Evolutionary conservation across 2,888 invertebrate genomes (phyloP).

Genomic region (Ophraella communa): DNA sequence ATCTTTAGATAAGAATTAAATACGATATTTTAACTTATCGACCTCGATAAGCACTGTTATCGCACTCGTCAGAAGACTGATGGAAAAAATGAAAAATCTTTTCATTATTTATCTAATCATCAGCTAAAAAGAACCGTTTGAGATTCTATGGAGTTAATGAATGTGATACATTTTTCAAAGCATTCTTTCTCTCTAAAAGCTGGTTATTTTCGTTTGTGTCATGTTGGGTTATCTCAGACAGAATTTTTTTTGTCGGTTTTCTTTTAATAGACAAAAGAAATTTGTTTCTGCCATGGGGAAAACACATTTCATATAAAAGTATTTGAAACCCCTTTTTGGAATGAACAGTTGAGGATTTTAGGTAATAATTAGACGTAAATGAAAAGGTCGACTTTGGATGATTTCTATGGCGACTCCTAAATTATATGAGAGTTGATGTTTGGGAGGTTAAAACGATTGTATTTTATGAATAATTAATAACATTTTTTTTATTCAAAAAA

Average conservation of each 20-base stretch:
- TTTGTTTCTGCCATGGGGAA: conserved; percentile 19
- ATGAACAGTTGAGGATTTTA: background rate
- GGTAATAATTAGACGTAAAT: background rate
- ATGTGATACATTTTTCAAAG: conserved; percentile 34
- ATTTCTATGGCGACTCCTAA: background rate
- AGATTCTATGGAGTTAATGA: conserved; percentile 27
- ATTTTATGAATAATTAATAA: background rate
- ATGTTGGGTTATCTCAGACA: conserved; percentile 23
- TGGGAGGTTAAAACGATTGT: background rate
- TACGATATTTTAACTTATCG: background rate
- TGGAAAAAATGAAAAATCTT: conserved; percentile 25
- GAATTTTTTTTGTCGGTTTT: conserved; percentile 18
- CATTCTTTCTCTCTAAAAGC: conserved; percentile 26
- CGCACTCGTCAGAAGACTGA: conserved; percentile 25
- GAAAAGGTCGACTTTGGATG: background rate
- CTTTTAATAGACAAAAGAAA: conserved; percentile 21
- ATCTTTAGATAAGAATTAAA: no score
- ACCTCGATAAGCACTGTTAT: background rate
- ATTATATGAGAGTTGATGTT: background rate
- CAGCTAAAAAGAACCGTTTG: conserved; percentile 21
- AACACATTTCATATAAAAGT: conserved; percentile 1
- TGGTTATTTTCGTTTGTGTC: conserved; percentile 32
- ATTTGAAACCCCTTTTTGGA: background rate
- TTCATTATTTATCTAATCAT: conserved; percentile 40
- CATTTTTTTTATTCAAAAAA: no score